phyloP scores from a whole-genome alignment of 1,140 invertebrate species.

The Nymphalis io region DNA sequence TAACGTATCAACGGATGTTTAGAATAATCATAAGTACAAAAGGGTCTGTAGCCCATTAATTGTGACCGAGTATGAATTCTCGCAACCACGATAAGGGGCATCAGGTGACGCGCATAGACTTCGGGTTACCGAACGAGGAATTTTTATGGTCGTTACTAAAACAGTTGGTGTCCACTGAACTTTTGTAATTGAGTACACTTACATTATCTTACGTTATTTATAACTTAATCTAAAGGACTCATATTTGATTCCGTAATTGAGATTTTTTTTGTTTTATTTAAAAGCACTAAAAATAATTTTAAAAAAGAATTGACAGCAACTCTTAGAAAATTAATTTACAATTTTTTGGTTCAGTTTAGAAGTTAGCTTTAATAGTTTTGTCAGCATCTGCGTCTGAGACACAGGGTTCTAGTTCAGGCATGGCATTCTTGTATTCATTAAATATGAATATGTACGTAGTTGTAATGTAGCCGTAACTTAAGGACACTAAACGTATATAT shows the following conservation, averaged over 20 bases:
- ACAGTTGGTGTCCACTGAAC: constrained; percentile 5
- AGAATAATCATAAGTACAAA: neutral
- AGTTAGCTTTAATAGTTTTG: too few species aligned
- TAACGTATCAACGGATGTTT: constrained; percentile 5
- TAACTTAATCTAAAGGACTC: constrained; percentile 2
- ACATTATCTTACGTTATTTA: neutral
- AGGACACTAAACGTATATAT: too few species aligned
- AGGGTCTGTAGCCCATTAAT: neutral
- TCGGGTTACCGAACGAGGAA: constrained; percentile 14
- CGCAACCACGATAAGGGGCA: constrained; percentile 19
- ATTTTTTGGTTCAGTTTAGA: too few species aligned
- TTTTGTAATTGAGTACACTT: neutral
- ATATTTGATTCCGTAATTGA: neutral
- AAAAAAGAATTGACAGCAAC: too few species aligned
- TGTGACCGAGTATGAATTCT: constrained; percentile 16
- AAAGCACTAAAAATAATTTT: neutral
- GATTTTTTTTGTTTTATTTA: neutral
- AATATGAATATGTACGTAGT: too few species aligned
- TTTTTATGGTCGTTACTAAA: constrained; percentile 14
- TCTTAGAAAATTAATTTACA: too few species aligned
- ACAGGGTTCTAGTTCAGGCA: too few species aligned
- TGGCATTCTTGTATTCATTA: too few species aligned
- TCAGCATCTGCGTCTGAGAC: too few species aligned
- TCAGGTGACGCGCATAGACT: constrained; percentile 5
- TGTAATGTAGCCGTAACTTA: too few species aligned